Evolutionary conservation across 2,888 invertebrate species (phyloP).

Genomic region (Amblyteles armatorius): DNA sequence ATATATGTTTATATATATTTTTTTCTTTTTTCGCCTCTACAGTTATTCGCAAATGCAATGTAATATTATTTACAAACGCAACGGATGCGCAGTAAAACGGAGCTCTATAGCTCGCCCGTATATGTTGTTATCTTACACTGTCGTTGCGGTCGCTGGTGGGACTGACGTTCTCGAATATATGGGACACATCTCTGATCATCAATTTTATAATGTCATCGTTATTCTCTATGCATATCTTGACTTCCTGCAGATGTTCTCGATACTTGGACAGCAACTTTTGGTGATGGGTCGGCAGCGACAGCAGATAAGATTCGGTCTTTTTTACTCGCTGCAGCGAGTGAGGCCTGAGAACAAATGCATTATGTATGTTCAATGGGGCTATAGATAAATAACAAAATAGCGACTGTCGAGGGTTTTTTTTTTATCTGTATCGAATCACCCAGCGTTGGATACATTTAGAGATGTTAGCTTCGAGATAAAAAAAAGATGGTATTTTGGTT

Average conservation of each 20-base stretch:
- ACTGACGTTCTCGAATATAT: slow-evolving; percentile 92
- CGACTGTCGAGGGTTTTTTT: no score
- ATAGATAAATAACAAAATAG: neutral
- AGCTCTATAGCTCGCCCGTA: slow-evolving; percentile 7
- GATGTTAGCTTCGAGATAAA: neutral
- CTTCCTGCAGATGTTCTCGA: slow-evolving; percentile 89
- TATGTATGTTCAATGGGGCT: neutral
- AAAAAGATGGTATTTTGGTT: neutral
- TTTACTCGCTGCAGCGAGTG: slow-evolving; percentile 91
- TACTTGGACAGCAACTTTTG: slow-evolving; percentile 92
- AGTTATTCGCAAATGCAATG: neutral
- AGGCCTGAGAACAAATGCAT: slow-evolving; percentile 85
- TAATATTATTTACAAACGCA: neutral
- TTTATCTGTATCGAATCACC: neutral
- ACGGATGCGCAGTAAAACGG: neutral
- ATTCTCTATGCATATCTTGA: slow-evolving; percentile 92
- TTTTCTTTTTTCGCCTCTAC: no score
- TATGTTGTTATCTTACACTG: slow-evolving; percentile 78
- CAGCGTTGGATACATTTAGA: neutral
- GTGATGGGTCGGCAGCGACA: slow-evolving; percentile 90
- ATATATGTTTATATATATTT: no score
- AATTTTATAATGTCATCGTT: slow-evolving; percentile 89
- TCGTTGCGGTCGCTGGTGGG: slow-evolving; percentile 80
- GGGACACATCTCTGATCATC: slow-evolving; percentile 92
- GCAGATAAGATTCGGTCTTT: slow-evolving; percentile 91